phyloP scores from a whole-genome alignment of 2,113 vertebrate genomes.

The Choloepus hoffmanni region DNA sequence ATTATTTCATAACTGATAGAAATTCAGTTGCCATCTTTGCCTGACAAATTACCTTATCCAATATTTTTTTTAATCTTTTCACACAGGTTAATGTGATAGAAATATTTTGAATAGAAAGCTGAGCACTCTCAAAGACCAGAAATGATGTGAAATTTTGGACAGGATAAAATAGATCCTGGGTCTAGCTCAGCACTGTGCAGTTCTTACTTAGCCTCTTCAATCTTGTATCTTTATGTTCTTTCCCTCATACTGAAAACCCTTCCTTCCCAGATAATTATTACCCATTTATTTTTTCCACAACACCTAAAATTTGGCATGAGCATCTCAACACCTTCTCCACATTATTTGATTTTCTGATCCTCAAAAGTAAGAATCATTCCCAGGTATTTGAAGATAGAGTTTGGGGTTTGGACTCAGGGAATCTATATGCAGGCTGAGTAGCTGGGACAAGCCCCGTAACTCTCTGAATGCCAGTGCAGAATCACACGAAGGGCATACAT shows the following conservation, averaged over 20 bases:
- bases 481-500: fast-evolving
- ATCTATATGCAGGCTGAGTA: not conserved
- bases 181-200: not conserved
- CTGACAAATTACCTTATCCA: conserved; percentile 24
- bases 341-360: not conserved
- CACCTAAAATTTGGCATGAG: not conserved
- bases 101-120: conserved; percentile 41
- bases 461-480: not conserved
- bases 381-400: not conserved
- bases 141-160: not conserved
- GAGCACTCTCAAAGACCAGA: not conserved
- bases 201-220: not conserved
- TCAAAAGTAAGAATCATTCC: not conserved
- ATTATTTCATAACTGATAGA: conserved; percentile 71
- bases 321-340: not conserved
- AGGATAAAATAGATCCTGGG: not conserved
- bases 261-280: not conserved
- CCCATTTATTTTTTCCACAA: not conserved
- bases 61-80: not conserved
- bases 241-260: not conserved
- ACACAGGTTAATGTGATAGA: conserved; percentile 34
- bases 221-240: not conserved
- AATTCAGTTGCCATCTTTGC: conserved; percentile 51
- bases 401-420: not conserved
- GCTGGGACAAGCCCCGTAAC: not conserved